Evolutionary conservation across 30 jellyfish, hydroid and myxozoan genomes (phyloP).

Genomic region (Chrysaora quinquecirrha): DNA sequence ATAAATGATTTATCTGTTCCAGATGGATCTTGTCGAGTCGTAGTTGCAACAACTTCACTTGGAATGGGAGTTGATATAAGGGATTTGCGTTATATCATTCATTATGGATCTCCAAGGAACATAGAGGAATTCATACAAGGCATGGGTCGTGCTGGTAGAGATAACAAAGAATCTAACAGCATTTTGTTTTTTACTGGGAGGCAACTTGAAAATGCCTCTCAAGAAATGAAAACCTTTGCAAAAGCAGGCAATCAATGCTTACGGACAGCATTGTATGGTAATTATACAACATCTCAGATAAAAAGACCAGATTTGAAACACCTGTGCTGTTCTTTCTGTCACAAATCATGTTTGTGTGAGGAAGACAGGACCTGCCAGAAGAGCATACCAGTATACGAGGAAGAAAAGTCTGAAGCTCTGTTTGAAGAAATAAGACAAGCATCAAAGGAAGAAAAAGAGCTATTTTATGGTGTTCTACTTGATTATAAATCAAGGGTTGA

Average conservation of each 20-base stretch:
- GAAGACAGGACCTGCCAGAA: background rate
- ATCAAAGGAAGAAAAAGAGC: conserved; percentile 25
- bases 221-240: conserved; percentile 31
- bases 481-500: background rate
- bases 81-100: conserved; percentile 21
- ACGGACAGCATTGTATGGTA: background rate
- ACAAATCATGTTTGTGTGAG: conserved; percentile 7
- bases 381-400: background rate
- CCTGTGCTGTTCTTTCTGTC: conserved; percentile 25
- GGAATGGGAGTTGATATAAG: conserved; percentile 46
- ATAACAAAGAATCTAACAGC: background rate
- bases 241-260: conserved; percentile 21
- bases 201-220: conserved; percentile 8
- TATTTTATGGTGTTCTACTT: background rate
- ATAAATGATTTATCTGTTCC: background rate
- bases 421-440: conserved; percentile 6
- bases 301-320: conserved; percentile 23
- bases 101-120: conserved; percentile 28
- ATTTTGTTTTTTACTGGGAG: conserved; percentile 22
- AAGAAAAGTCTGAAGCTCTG: background rate
- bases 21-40: conserved; percentile 39
- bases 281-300: background rate
- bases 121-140: conserved; percentile 20
- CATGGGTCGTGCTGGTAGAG: conserved; percentile 43
- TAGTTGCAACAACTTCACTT: conserved; percentile 44